Evolutionary conservation across 2,797 vertebrate species (phyloP).

Genomic region (Rhincodon typus): DNA sequence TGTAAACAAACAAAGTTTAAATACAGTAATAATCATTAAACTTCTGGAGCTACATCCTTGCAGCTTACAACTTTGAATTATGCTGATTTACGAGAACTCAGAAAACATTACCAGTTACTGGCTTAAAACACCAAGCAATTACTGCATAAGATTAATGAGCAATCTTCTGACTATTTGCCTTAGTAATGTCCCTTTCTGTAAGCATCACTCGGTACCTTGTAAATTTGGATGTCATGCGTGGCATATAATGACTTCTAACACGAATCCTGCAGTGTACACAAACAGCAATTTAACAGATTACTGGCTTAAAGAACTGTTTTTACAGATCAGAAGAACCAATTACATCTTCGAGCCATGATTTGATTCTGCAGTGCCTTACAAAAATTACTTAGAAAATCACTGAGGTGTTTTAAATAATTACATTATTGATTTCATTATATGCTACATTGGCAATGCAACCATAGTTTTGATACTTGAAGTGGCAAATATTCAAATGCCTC

Average conservation of each 20-base stretch:
- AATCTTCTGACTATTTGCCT: not conserved
- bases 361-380: not conserved
- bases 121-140: not conserved
- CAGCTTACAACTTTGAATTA: not conserved
- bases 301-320: not conserved
- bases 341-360: not conserved
- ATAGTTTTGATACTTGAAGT: not conserved
- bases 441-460: not conserved
- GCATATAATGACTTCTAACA: not conserved
- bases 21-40: not conserved
- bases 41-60: not conserved
- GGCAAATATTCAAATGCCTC: not conserved
- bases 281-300: not conserved
- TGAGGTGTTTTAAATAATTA: slow-evolving; percentile 7
- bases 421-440: slow-evolving; percentile 7
- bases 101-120: not conserved
- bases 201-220: not conserved
- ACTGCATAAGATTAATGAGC: not conserved
- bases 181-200: not conserved
- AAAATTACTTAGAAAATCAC: not conserved
- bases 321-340: slow-evolving; percentile 2
- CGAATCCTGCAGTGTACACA: not conserved
- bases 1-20: not conserved
- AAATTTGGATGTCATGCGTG: not conserved
- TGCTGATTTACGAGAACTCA: not conserved